phyloP scores from a whole-genome alignment of 2,113 vertebrate genomes.

The Callipepla squamata region DNA sequence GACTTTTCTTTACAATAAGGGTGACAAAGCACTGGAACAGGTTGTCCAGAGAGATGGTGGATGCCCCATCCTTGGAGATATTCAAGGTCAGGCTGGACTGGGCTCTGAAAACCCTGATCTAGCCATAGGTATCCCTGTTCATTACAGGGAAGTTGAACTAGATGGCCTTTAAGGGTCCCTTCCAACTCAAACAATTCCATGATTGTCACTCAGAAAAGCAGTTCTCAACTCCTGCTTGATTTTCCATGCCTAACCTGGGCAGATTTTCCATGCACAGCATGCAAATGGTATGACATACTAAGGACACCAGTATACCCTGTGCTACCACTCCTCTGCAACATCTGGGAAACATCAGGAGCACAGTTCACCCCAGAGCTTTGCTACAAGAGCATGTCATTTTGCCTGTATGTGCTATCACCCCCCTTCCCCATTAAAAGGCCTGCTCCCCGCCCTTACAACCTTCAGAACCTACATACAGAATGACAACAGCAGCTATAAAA shows the following conservation, averaged over 20 bases:
- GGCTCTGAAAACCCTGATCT: too few relatives aligned
- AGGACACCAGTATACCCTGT: not conserved
- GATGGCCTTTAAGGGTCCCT: too few relatives aligned
- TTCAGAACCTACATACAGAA: not conserved
- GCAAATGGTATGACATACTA: accelerated
- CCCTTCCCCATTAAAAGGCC: not conserved
- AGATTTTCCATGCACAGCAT: accelerated
- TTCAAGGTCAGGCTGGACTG: too few relatives aligned
- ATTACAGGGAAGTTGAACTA: too few relatives aligned
- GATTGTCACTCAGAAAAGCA: not conserved
- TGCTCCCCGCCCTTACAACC: not conserved
- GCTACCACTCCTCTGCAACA: not conserved
- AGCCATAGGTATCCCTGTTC: too few relatives aligned
- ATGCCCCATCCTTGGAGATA: too few relatives aligned
- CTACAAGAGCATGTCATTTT: not conserved
- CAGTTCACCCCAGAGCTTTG: not conserved
- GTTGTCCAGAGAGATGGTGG: too few relatives aligned
- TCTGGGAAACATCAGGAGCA: not conserved
- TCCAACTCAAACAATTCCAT: not conserved
- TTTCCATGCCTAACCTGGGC: not conserved
- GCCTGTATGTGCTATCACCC: not conserved
- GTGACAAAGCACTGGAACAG: too few relatives aligned
- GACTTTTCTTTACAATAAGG: too few relatives aligned
- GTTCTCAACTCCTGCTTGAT: not conserved
- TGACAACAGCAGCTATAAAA: not conserved